Evolutionary conservation across 2,888 invertebrate species (phyloP).

Genomic region (Amblyteles armatorius): DNA sequence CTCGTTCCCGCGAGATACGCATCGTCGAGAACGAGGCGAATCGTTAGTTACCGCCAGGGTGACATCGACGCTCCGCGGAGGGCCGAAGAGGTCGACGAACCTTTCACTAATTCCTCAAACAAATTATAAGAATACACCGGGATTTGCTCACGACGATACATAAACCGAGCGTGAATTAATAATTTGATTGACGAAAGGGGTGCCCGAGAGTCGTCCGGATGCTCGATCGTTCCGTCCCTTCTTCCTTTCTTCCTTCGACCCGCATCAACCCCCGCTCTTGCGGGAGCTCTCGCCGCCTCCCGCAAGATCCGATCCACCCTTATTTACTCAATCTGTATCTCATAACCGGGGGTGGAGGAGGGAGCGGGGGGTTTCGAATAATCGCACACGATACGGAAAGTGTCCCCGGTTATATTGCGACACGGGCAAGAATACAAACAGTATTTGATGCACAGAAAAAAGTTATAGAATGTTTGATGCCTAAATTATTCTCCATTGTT

Average conservation of each 20-base stretch:
- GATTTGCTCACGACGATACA: constrained; percentile 9
- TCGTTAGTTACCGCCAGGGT: constrained; percentile 13
- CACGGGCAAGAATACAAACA: constrained; percentile 70
- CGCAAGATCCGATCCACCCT: constrained; percentile 63
- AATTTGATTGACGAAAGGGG: constrained; percentile 66
- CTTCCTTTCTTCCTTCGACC: constrained; percentile 15
- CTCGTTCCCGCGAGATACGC: constrained; percentile 14
- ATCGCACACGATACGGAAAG: constrained; percentile 72
- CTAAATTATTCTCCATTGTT: too few relatives aligned
- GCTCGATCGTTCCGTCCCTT: constrained; percentile 23
- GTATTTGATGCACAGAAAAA: too few relatives aligned
- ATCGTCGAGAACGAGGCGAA: constrained; percentile 12
- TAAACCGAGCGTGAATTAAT: constrained; percentile 63
- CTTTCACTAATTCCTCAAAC: constrained; percentile 58
- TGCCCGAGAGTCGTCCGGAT: constrained; percentile 35
- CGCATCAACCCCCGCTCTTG: constrained; percentile 14
- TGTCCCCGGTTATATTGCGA: constrained; percentile 79
- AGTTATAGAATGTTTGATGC: too few relatives aligned
- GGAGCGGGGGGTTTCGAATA: constrained; percentile 51
- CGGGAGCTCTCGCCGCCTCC: constrained; percentile 54
- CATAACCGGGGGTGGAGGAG: constrained; percentile 60
- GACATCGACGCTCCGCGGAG: neutral
- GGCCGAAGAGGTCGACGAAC: constrained; percentile 53
- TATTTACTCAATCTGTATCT: constrained; percentile 73
- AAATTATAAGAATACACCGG: constrained; percentile 55